Evolutionary conservation across 2,113 vertebrate species (phyloP), one percentile per base, ranked within the genome.

Genomic region (Zosterops pallidus): DNA sequence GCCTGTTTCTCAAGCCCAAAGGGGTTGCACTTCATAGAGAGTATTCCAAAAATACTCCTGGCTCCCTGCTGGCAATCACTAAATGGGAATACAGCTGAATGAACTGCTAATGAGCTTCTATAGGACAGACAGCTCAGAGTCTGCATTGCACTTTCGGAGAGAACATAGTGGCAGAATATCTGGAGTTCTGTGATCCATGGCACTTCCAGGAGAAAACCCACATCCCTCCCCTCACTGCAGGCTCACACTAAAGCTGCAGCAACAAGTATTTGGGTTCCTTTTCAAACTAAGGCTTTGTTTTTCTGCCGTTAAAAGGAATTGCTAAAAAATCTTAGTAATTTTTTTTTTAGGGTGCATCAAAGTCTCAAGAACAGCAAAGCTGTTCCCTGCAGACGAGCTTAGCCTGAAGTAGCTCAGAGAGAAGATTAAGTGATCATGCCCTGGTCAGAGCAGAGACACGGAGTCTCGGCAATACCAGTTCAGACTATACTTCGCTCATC

Each of bases 401-500:
- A 86, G 70, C 52, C 74, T 95, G 24, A 92, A 63, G 85, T 74
- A 96, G 98, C 98, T 98, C 98, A 98, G 98, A 98, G 98, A 98
- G 98, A 98, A 98, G 98, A 98, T 98, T 98, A 97, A 0, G 3
- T 94, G 94, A 94, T 98, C 98, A 98, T 42, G 44, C 93, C 97
- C 98, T 98, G 98, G 98, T 98, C 98, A 98, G 87, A 97, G 97
- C 97, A 96, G 91, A 92, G 74, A 91, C 72, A 14, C 28, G 46
- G 11, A 71, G 93, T 59, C 96, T 57, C 72, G 14, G 96, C 98
- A 97, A 95, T 98, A 98, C 98, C 98, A 98, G 98, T 96, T 98
- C 98, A 98, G 97, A 97, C 55, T 96, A 85, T 76, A 97, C 97
- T 98, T 98, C 97, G 12, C 97, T 98, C 98, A 98, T 98, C 98